Evolutionary conservation across 2,797 vertebrate species (phyloP).

Genomic region (Cercopithecus diana): DNA sequence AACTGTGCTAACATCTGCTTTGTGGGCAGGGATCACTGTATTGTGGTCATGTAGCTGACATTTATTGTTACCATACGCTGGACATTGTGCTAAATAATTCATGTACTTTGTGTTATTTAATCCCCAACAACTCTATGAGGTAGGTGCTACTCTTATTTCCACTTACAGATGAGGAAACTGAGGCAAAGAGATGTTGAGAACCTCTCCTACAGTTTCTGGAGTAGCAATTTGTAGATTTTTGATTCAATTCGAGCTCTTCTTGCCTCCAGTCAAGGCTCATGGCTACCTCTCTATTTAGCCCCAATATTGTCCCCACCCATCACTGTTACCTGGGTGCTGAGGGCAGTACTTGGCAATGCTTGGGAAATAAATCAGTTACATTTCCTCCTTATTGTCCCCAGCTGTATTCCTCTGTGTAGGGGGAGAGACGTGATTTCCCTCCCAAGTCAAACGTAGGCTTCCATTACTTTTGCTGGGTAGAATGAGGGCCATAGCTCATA

Average conservation of each 20-base stretch:
- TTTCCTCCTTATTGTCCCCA: background rate
- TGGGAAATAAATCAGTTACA: background rate
- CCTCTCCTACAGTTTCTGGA: background rate
- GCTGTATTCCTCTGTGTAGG: background rate
- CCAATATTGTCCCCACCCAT: background rate
- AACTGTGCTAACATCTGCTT: background rate
- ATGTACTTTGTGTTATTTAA: background rate
- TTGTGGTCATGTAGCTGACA: too few species aligned
- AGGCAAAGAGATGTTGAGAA: background rate
- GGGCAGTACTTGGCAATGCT: background rate
- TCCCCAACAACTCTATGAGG: background rate
- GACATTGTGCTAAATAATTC: background rate
- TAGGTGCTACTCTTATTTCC: background rate
- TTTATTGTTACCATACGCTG: background rate
- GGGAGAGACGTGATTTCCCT: background rate
- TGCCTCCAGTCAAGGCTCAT: background rate
- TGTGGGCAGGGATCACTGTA: background rate
- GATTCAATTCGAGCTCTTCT: background rate
- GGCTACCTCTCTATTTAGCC: too few species aligned
- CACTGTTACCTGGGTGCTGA: background rate
- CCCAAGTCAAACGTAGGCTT: background rate
- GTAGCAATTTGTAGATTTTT: background rate
- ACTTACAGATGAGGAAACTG: background rate
- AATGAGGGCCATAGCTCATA: background rate
- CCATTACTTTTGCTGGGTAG: background rate